Base-by-base conservation (phyloP, 2,888 invertebrate species). In the Magallana nippona region DNA sequence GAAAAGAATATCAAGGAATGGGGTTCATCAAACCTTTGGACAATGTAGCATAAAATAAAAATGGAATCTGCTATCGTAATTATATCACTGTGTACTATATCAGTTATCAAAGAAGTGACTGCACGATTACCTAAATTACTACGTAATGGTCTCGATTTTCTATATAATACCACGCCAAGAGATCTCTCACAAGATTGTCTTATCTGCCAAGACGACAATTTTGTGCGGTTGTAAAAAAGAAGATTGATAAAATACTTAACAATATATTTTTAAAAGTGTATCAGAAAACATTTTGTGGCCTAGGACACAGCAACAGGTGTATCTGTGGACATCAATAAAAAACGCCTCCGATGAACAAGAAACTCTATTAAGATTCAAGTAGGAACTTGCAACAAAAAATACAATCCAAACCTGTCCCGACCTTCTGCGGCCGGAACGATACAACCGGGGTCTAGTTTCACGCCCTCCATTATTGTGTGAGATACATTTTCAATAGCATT, bases 401-500 rank as follows among this genome's bases (percentile, higher is more conserved):
- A 60, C 5, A 19, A 60, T n/a, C 60, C 60, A 60, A 71, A 71
- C 71, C 71, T 71, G 71, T 71, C 27, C 71, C 71, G 71, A 71
- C 71, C 71, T 71, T 71, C 71, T 71, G 71, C 32, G 71, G 71
- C 71, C 71, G 32, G 71, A 71, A 71, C 71, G 71, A 22, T 71
- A 71, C 27, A 71, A 71, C 27, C 27, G 71, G 71, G 13, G 71
- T 71, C 71, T 71, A 32, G 32, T 71, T 71, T 71, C 71, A 71
- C 22, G 22, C 32, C 71, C 71, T 32, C 71, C 27, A 71, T 71
- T 71, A 71, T 71, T 71, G 71, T 27, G 2, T 5, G 71, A 71
- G 71, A 71, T 71, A 71, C 22, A 71, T 71, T 32, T 71, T 71
- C 71, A 71, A 71, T 71, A 71, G 71, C 22, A 71, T 71, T 71